A percentile compares a stretch with the other conserved stretches of the same genome.
Evolutionary conservation across 2,888 invertebrate genomes (phyloP).

Genomic region (Caenorhabditis becei): DNA sequence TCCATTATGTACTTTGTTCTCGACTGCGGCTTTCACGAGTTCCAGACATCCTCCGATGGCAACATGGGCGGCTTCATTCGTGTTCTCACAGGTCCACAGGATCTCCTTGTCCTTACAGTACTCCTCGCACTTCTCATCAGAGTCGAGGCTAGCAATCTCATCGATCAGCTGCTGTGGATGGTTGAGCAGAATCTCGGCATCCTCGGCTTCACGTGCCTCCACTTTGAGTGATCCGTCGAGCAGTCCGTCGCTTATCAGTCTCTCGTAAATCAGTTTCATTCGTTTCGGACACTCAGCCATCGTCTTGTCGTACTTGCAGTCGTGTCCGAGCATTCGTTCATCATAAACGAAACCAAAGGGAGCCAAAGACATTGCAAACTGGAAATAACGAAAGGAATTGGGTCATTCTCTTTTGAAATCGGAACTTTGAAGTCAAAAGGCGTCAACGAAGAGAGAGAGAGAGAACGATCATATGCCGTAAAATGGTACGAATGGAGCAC

Average conservation of each 20-base stretch:
- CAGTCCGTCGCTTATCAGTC: slow-evolving; percentile 65
- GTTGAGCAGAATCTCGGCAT: slow-evolving; percentile 69
- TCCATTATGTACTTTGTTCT: slow-evolving; percentile 85
- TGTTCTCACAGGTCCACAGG: slow-evolving; percentile 69
- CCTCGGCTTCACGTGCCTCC: slow-evolving; percentile 70
- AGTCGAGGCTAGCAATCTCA: slow-evolving; percentile 64
- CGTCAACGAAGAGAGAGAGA: no score
- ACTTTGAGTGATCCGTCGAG: slow-evolving; percentile 66
- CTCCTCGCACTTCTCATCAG: slow-evolving; percentile 69
- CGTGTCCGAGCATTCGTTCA: slow-evolving; percentile 72
- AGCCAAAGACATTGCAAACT: slow-evolving; percentile 3
- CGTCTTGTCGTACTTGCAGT: slow-evolving; percentile 70
- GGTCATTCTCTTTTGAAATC: neutral
- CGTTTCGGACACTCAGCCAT: slow-evolving; percentile 74
- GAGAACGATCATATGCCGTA: no score
- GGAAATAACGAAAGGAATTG: neutral
- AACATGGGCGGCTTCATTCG: slow-evolving; percentile 67
- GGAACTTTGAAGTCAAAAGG: no score
- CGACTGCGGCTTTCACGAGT: slow-evolving; percentile 68
- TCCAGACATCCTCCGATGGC: slow-evolving; percentile 72
- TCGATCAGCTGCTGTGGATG: slow-evolving; percentile 67
- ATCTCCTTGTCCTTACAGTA: slow-evolving; percentile 73
- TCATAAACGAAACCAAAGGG: slow-evolving; percentile 74
- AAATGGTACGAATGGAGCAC: no score
- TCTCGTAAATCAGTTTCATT: slow-evolving; percentile 70